A percentile compares a stretch with the other conserved stretches of the same genome.
These are phyloP conservation scores for Rhynchotus rufescens DNA, from an alignment of 2,797 vertebrate genomes.

Conservation along the genomic window DNA sequence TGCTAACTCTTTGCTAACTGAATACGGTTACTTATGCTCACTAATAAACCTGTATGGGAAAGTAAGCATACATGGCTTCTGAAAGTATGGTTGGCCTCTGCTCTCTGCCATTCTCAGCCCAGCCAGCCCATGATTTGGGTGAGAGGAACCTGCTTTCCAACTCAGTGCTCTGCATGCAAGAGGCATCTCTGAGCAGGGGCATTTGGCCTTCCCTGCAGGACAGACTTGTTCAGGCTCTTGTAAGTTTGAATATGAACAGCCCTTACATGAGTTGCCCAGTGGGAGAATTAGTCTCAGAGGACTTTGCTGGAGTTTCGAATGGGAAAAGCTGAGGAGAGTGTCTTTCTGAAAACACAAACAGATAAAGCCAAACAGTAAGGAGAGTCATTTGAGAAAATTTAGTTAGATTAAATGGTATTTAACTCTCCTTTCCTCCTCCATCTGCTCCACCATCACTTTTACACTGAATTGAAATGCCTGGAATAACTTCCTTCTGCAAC, in stretches of 20 bases:
- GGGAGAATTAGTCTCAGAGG: background rate
- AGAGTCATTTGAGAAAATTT: background rate
- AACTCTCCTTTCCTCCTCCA: background rate
- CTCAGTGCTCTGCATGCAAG: background rate
- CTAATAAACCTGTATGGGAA: constrained; percentile 18
- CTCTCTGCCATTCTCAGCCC: background rate
- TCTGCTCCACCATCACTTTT: background rate
- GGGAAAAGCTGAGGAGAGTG: background rate
- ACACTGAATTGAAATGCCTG: background rate
- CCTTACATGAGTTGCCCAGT: accelerated
- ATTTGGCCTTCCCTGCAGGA: no score
- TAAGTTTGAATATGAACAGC: accelerated
- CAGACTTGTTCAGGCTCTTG: background rate
- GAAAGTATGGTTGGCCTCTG: background rate
- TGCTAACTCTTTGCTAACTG: background rate
- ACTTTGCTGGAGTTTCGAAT: background rate
- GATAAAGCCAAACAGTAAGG: background rate
- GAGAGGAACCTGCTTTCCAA: accelerated
- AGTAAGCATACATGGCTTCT: background rate
- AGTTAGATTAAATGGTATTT: background rate
- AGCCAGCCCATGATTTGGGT: background rate
- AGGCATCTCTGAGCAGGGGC: background rate
- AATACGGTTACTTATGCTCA: background rate
- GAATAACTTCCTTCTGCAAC: background rate
- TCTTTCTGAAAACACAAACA: background rate